These are phyloP conservation scores for Brachyopa scutellaris DNA, from an alignment of 2,888 invertebrate species.

Conservation along the genomic window DNA sequence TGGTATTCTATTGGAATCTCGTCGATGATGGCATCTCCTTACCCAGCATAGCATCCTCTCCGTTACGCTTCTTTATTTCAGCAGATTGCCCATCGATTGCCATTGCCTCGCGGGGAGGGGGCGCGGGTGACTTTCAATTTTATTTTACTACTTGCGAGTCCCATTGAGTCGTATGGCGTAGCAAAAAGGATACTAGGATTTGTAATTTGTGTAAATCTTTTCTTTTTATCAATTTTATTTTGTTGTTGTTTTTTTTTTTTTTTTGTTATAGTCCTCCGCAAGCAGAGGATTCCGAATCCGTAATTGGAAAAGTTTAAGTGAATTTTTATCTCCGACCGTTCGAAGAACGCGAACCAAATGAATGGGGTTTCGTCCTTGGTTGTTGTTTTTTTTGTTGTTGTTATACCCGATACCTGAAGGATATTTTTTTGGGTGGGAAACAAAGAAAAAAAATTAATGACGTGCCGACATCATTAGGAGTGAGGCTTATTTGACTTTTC, in stretches of 20 bases:
- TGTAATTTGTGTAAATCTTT: slow-evolving; percentile 74
- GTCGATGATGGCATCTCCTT: slow-evolving; percentile 13
- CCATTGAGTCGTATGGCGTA: neutral
- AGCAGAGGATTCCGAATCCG: slow-evolving; percentile 65
- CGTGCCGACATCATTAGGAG: slow-evolving; percentile 56
- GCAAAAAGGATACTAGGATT: slow-evolving; percentile 61
- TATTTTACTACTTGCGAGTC: slow-evolving; percentile 32
- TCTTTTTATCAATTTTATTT: slow-evolving; percentile 51
- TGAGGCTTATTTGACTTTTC: slow-evolving; percentile 59
- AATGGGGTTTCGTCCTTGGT: too few species aligned
- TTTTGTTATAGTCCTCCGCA: too few species aligned
- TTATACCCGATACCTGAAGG: slow-evolving; percentile 40
- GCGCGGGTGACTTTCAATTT: slow-evolving; percentile 52
- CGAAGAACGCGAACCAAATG: neutral
- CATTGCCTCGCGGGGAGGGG: slow-evolving; percentile 17
- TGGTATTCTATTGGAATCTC: slow-evolving; percentile 28
- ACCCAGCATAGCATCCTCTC: neutral
- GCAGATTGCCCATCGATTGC: slow-evolving; percentile 67
- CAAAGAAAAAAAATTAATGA: slow-evolving; percentile 53
- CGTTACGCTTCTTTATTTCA: slow-evolving; percentile 64
- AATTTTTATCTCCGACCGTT: slow-evolving; percentile 69
- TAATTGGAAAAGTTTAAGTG: slow-evolving; percentile 74
- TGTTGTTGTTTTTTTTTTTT: too few species aligned
- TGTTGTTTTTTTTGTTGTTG: too few species aligned
- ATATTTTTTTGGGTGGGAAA: neutral